Conservation (phyloP, 1,140 invertebrate genomes). For the Yoshiicerus persimilis region DNA sequence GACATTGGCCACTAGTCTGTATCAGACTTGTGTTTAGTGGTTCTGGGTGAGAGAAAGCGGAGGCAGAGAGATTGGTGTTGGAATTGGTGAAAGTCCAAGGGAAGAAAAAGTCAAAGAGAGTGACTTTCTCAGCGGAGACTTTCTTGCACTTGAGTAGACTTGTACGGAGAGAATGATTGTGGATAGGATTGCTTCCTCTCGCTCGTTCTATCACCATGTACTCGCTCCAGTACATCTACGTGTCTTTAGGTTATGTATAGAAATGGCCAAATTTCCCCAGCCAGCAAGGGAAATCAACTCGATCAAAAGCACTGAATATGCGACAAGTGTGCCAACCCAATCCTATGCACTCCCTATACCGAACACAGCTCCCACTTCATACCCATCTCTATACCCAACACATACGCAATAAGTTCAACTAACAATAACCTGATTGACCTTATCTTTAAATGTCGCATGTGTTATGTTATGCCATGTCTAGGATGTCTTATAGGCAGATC, state of each 20-base stretch:
- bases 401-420: background rate
- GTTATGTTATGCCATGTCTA: too few species aligned
- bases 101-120: too few species aligned
- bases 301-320: conserved; percentile 35
- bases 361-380: background rate
- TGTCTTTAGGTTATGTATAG: conserved; percentile 29
- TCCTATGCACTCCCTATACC: background rate
- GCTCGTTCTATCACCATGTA: background rate
- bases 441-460: background rate
- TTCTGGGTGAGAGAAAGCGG: background rate
- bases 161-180: background rate
- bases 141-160: background rate
- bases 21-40: background rate
- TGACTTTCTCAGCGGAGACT: background rate
- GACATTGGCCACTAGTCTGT: background rate
- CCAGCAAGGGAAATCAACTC: conserved; percentile 32
- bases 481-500: background rate
- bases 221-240: background rate
- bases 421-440: background rate
- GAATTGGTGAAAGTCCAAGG: background rate
- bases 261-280: conserved; percentile 15
- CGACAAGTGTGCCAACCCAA: conserved; percentile 28
- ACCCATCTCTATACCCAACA: background rate
- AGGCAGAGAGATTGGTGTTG: background rate
- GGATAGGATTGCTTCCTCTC: background rate